Evolutionary conservation across 2,113 vertebrate genomes (phyloP), one percentile per base, ranked within the genome.

Genomic region (Brachionichthys hirsutus): DNA sequence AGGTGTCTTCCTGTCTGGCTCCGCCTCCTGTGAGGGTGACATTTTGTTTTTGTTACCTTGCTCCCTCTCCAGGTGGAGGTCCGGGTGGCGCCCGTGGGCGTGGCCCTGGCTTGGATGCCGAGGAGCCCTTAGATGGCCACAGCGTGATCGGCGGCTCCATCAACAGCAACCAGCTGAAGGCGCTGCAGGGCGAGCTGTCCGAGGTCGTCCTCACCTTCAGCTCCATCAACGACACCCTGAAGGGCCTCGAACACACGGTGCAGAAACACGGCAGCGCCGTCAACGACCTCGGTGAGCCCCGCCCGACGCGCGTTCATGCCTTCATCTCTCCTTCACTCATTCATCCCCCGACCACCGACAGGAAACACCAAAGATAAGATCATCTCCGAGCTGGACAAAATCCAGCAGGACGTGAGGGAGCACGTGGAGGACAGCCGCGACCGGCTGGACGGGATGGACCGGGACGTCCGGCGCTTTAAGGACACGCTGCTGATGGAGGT

Each of bases 371-470:
- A 94, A 57, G 93, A 98, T 68, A 94, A 94, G 60, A 92, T 97
- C 49, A 94, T 95, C 73, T 92, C 94, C 0, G 95, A 97, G 89
- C 92, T 98, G 43, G 95, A 96, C 83, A 92, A 92, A 38, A 92
- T 96, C 10, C 94, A 96, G 71, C 92, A 93, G 12, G 93, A 95
- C 40, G 75, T 94, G 47, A 92, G 88, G 0, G 94, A 92, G 34
- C 94, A 94, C 2, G 63, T 87, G 0, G 91, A 93, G 0, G 93
- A 95, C 54, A 94, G 90, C 61, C 91, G 88, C 7, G 85, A 91
- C 36, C 90, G 89, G 6, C 87, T 95, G 66, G 92, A 93, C 5
- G 65, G 62, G 13, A 58, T 94, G 62, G 89, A 78, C 0, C 67
- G 55, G 1, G 90, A 93, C 12, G 50, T 93, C 42, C 85, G 72